Evolutionary conservation across 1,140 invertebrate genomes (phyloP), one percentile per base, ranked within the genome.

Genomic region (Drosophila kikkawai): DNA sequence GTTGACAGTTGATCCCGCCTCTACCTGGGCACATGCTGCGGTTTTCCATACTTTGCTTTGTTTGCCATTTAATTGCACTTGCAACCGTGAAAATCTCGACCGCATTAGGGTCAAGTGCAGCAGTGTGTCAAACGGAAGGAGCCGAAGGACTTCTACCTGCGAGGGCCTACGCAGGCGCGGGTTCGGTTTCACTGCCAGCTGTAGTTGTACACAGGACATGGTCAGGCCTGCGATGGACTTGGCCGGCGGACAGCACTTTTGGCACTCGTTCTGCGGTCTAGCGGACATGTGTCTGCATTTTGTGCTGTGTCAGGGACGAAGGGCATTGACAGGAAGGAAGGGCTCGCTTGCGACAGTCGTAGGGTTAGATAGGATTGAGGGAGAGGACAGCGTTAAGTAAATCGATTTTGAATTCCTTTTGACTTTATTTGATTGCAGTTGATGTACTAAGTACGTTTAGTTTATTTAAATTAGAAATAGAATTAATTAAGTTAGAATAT

Each of bases 11-110:
- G 71, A 87, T 73, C 76, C 48, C 41, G 57, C 41, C 32, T 53
- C 57, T 77, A 82, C 83, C 79, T 82, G 64, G 76, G 77, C 84
- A 75, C 84, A 88, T 71, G 84, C 84, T 87, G 84, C 69, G 84
- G 84, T 88, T 79, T 80, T 51, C 9, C 47, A 48, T 48, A 17
- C 34, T 37, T 55, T 47, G 53, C 44, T 71, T 70, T 69, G 68
- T 58, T 73, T 58, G 53, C 67, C 56, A 26, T 73, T 60, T 91
- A 91, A 91, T 91, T 91, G 85, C 78, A 77, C 48, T 73, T 60
- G 58, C 58, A 84, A 71, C 63, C 69, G 42, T 48, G 78, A 55
- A 91, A 91, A 91, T 91, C 87, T 83, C 85, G 47, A 69, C 66
- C 66, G 37, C 66, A 69, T 39, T 45, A 17, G 50, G 83, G 84